Conservation (phyloP, 2,888 invertebrate genomes). For the Cephus pygmeus region DNA sequence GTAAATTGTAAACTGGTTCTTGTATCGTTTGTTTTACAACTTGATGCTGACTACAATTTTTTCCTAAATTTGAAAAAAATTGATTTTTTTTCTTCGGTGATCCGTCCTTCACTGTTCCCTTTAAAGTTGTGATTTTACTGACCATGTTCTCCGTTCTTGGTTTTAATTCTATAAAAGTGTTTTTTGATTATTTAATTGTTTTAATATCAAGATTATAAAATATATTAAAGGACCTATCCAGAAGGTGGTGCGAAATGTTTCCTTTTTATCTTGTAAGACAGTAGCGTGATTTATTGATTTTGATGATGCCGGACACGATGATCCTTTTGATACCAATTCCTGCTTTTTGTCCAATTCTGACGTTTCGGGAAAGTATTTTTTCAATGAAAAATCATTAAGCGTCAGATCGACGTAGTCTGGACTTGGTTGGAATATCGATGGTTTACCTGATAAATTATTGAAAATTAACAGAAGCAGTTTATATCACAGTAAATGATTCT, state of each 20-base stretch:
- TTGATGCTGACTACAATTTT: neutral
- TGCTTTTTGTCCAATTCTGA: neutral
- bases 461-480: neutral
- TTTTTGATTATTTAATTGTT: neutral
- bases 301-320: neutral
- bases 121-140: neutral
- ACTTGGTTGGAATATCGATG: neutral
- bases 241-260: neutral
- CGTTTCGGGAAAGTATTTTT: neutral
- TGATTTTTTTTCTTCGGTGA: neutral
- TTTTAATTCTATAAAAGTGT: neutral
- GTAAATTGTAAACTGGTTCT: neutral
- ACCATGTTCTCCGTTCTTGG: neutral
- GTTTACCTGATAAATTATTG: neutral
- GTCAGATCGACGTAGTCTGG: neutral
- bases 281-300: neutral
- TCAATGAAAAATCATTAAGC: neutral
- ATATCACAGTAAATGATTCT: neutral
- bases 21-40: neutral
- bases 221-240: neutral
- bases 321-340: neutral
- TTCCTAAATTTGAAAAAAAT: neutral
- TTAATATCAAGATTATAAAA: neutral
- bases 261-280: neutral
- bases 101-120: neutral